Base-by-base conservation (phyloP, 2,888 invertebrate species). In the Cerceris ruficornis region DNA sequence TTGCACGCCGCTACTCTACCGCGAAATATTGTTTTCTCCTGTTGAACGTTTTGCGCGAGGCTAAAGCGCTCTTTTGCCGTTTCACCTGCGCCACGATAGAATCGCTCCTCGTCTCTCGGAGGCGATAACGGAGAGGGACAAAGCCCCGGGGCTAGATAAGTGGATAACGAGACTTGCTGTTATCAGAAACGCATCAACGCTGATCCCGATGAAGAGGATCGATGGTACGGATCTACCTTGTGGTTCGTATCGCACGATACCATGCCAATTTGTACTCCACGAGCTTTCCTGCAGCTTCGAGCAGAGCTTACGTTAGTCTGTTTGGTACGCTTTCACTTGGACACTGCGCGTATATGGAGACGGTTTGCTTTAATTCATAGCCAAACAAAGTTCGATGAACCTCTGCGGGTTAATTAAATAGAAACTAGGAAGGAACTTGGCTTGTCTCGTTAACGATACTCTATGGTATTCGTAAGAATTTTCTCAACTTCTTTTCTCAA, bases 241-340 rank as follows among this genome's bases (percentile, higher is more conserved):
- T 50, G n/a, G n/a, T n/a, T 50, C 6, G 11, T n/a, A 50, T 50
- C 50, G n/a, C 50, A n/a, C 2, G 11, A n/a, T 50, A 7, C 50
- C 13, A 50, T 39, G 17, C 6, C 62, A 76, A 68, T 76, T 76
- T 64, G 72, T 61, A 72, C 67, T 75, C 72, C 9, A 39, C 6
- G 6, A 11, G 55, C 70, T n/a, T 62, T 43, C 71, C 46, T 46
- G 41, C 43, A 55, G 55, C 55, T 43, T n/a, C 6, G 60, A 28
- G 39, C 39, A 57, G 54, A 7, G 9, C 50, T 17, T 14, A 58
- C 28, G 14, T 15, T 66, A 11, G 4, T 14, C 52, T 9, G 15
- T 6, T 8, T 9, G 4, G 6, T n/a, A 11, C n/a, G 46, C 42
- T 43, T 9, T 7, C 43, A 14, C 9, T 6, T 7, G 28, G n/a